phyloP scores from a whole-genome alignment of 53 echinoderm and acorn worm species.

The Hippasteria phrygiana region DNA sequence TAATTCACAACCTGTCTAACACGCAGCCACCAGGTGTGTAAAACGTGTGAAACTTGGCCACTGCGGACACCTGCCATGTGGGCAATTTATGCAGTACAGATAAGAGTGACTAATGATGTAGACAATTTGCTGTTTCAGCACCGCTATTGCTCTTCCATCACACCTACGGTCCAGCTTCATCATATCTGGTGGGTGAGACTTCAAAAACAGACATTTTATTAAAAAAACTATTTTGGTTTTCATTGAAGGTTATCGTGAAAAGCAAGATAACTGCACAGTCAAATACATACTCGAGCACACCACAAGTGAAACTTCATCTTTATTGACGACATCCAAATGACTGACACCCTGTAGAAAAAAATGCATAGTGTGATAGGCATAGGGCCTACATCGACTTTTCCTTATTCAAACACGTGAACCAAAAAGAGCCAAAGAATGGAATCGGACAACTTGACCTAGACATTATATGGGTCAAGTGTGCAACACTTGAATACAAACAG shows the following conservation, averaged over 20 bases:
- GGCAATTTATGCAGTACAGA: no score
- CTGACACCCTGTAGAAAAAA: neutral
- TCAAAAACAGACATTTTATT: neutral
- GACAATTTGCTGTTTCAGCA: no score
- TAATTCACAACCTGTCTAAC: no score
- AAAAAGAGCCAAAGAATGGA: constrained; percentile 6
- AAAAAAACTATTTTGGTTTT: neutral
- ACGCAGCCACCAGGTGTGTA: no score
- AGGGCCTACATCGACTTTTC: neutral
- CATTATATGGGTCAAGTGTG: constrained; percentile 59
- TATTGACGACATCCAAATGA: neutral
- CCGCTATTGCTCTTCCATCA: no score
- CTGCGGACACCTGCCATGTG: no score
- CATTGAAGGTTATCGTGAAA: neutral
- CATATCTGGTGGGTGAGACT: neutral
- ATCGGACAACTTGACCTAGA: constrained; percentile 37
- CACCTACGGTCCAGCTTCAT: no score
- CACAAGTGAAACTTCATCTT: neutral
- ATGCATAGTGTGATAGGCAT: neutral
- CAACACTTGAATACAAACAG: constrained; percentile 55
- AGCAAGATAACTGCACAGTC: neutral
- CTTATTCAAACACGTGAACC: neutral
- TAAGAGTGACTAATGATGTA: no score
- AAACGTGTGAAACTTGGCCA: no score
- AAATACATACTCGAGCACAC: constrained; percentile 8